Percentiles rank a stretch among this genome's conserved stretches.
phyloP scores from a whole-genome alignment of 2,113 vertebrate genomes.

The Colaptes auratus region DNA sequence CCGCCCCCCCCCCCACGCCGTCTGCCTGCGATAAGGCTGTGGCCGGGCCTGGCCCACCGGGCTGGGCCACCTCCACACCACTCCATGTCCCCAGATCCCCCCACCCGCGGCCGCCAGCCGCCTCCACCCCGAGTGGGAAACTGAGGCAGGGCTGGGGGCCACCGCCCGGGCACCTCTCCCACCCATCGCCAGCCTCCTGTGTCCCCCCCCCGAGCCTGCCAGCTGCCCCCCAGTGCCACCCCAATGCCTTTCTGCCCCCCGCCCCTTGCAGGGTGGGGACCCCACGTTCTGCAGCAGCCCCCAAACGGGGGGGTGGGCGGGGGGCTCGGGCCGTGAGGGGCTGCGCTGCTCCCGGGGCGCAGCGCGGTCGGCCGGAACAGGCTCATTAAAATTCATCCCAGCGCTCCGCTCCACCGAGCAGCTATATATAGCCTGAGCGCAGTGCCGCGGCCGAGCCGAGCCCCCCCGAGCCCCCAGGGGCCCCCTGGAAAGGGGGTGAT shows the following conservation, averaged over 20 bases:
- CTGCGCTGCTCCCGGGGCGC: neutral
- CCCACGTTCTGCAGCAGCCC: neutral
- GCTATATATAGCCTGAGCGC: neutral
- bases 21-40: conserved; percentile 55
- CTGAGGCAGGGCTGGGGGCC: neutral
- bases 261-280: too few species aligned
- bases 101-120: neutral
- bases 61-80: neutral
- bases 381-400: neutral
- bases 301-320: too few species aligned
- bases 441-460: neutral
- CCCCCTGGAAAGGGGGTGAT: neutral
- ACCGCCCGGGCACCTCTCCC: neutral
- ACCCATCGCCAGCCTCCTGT: accelerated
- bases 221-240: neutral
- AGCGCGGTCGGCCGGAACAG: neutral
- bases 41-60: neutral
- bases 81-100: neutral
- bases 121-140: neutral
- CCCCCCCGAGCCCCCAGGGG: neutral
- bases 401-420: neutral
- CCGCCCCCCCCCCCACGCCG: neutral
- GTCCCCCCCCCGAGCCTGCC: accelerated
- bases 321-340: neutral
- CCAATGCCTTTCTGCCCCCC: neutral